Evolutionary conservation across 2,888 invertebrate genomes (phyloP).

Genomic region (Tiphia femorata): DNA sequence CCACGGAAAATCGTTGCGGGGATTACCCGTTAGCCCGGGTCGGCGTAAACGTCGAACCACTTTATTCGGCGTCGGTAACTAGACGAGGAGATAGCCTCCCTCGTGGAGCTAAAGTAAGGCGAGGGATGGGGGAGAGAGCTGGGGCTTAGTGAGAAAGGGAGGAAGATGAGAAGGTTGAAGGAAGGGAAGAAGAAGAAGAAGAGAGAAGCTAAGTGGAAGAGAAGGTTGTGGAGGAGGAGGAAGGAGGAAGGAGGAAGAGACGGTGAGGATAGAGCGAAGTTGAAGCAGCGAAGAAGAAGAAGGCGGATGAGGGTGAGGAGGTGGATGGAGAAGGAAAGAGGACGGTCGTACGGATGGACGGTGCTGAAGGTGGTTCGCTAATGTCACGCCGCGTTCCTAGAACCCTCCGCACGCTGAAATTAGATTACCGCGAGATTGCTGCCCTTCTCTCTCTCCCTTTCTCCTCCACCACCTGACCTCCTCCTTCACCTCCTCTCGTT

Average conservation of each 20-base stretch:
- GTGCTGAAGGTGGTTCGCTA: slow-evolving; percentile 58
- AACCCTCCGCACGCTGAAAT: slow-evolving; percentile 66
- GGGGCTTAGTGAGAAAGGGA: slow-evolving; percentile 21
- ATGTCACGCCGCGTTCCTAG: slow-evolving; percentile 65
- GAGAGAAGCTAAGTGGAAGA: slow-evolving; percentile 24
- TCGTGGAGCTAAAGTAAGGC: no score
- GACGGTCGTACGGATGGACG: slow-evolving; percentile 37
- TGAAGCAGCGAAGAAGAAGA: slow-evolving; percentile 4
- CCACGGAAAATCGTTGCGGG: slow-evolving; percentile 20
- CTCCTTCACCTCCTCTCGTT: slow-evolving; percentile 20
- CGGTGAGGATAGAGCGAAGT: slow-evolving; percentile 15
- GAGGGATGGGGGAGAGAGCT: slow-evolving; percentile 44
- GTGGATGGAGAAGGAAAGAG: slow-evolving; percentile 13
- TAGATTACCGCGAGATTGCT: slow-evolving; percentile 67
- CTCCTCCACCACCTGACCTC: slow-evolving; percentile 12
- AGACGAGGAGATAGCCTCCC: slow-evolving; percentile 50
- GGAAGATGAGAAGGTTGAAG: slow-evolving; percentile 16
- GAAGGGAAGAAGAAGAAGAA: slow-evolving; percentile 3
- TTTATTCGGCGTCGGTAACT: slow-evolving; percentile 54
- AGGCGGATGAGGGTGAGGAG: not conserved
- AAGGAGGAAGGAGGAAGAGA: not conserved
- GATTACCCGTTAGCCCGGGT: slow-evolving; percentile 49
- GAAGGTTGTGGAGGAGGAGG: slow-evolving; percentile 21
- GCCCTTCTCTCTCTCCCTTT: slow-evolving; percentile 41
- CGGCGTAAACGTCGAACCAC: slow-evolving; percentile 54